Base-by-base conservation (phyloP, 2,797 vertebrate genomes). In the Vespertilio murinus region DNA sequence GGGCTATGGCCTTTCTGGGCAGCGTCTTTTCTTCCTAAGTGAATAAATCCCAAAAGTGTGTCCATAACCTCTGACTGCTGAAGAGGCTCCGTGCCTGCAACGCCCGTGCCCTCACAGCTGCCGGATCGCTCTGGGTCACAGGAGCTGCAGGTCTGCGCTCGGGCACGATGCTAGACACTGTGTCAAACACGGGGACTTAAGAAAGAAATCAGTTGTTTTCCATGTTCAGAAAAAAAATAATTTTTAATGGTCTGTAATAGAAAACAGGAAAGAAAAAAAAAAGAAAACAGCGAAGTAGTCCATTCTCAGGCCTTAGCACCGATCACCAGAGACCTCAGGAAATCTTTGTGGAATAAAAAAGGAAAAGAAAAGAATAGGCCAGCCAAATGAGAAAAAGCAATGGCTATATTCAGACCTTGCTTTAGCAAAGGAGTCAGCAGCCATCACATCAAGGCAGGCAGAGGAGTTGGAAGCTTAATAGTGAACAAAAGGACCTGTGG, bases 21-120 rank as follows among this genome's bases (percentile, higher is more conserved):
- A 88, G 47, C 4, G 82, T 95, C 70, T 90, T 95, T 93, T 89
- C 40, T 92, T 88, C 61, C 71, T 33, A 73, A 81, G 80, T 4
- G 40, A 94, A 91, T 88, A 79, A 90, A 88, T n/a, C 70, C 74
- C 52, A 8, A 38, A 85, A 90, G 54, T 70, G 5, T 65, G 59
- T 69, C 35, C 18, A 42, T 47, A 81, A 59, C 49, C 77, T 95
- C 70, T 90, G 38, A 73, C 38, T 74, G 20, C 49, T 65, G 69
- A 87, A 74, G 71, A 56, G 70, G 75, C 22, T 1, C 30, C 12
- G 0, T 0, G 17, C n/a, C 25, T 61, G 67, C 33, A 16, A 30
- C 6, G 42, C 40, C 22, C 0, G 11, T 6, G 8, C 47, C 13
- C 64, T 82, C 64, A 47, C 38, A 92, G 14, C 45, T 10, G n/a